Base-by-base conservation (phyloP, 2,113 vertebrate genomes). In the Galemys pyrenaicus region DNA sequence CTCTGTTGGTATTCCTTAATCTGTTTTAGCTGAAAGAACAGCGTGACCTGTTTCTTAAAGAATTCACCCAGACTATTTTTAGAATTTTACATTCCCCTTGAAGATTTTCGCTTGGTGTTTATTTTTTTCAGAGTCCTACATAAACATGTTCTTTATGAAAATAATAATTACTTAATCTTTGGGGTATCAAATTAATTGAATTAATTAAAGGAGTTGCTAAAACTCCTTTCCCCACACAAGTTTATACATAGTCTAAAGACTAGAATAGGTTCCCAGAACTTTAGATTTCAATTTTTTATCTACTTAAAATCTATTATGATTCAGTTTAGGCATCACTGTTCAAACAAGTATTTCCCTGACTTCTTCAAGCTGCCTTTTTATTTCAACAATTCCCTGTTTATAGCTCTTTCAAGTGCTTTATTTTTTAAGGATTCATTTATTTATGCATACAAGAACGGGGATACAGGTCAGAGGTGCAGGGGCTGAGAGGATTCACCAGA, bases 1-100 rank as follows among this genome's bases (percentile, higher is more conserved):
- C 51, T 96, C 49, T 81, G 32, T 44, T 71, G n/a, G 44, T 77
- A 64, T 89, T 92, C 56, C 32, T 82, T 82, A 91, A 94, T 92
- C 64, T 73, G 49, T 79, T 82, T 89, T 64, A 79, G 44, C 70
- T 19, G 22, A 32, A 39, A 91, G 68, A 67, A 65, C 32, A 93
- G 16, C 56, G 67, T 74, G 74, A 22, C 8, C 17, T 41, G 44
- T 51, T 90, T 82, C 26, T 54, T 58, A 92, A 68, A 90, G 60
- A 81, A 84, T 51, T 46, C 24, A 26, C 26, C 5, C 0, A 20
- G 5, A 30, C 51, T 56, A 35, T 62, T 79, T 97, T 87, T 77
- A 84, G 49, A 83, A 62, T 64, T 94, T 73, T 49, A 62, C n/a
- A 17, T 54, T 80, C 44, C 51, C 83, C 83, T 56, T 71, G 28